Evolutionary conservation across 1,140 invertebrate species (phyloP).

Genomic region (Coelopa frigida): DNA sequence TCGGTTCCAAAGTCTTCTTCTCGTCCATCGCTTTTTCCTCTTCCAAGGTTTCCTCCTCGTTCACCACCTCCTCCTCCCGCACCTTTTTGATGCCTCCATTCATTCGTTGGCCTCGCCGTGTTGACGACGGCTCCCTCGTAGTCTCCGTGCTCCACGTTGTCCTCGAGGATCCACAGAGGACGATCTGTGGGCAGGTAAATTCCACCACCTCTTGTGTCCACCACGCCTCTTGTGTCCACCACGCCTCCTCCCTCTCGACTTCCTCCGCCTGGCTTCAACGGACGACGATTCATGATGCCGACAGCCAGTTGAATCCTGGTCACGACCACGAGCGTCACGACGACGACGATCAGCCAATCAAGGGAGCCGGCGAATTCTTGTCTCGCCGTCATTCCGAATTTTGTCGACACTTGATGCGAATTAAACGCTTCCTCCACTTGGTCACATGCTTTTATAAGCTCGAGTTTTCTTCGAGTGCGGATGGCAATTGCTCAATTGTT

Average conservation of each 20-base stretch:
- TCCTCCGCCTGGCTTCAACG: neutral
- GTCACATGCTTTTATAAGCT: too few species aligned
- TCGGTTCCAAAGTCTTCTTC: neutral
- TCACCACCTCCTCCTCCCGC: neutral
- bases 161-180: slow-evolving; percentile 36
- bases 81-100: neutral
- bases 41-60: neutral
- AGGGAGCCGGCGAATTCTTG: too few species aligned
- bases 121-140: neutral
- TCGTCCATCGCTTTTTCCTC: neutral
- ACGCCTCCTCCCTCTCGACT: too few species aligned
- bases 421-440: too few species aligned
- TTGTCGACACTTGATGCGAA: too few species aligned
- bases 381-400: too few species aligned
- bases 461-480: too few species aligned
- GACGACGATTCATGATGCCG: slow-evolving; percentile 1
- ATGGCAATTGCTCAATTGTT: too few species aligned
- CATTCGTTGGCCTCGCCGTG: neutral
- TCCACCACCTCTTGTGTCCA: neutral
- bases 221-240: too few species aligned
- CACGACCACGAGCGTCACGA: too few species aligned
- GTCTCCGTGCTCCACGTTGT: slow-evolving; percentile 16
- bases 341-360: too few species aligned
- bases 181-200: slow-evolving; percentile 21
- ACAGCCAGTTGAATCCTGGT: neutral